Evolutionary conservation across 2,797 vertebrate genomes (phyloP).

Genomic region (Falco novaeseelandiae): DNA sequence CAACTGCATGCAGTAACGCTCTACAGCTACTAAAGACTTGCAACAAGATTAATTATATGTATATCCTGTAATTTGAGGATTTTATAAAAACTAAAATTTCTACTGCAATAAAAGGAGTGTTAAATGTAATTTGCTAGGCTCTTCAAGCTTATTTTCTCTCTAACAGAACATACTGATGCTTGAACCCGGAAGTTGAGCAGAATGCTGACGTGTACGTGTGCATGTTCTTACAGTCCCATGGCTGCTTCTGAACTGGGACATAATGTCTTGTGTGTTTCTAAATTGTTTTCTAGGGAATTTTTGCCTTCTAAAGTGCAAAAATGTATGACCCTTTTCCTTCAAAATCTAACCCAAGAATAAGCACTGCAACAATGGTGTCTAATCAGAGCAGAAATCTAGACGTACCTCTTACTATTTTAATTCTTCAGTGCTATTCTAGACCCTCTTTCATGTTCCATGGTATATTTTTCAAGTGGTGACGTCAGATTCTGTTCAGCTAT

Average conservation of each 20-base stretch:
- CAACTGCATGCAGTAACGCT: constrained; percentile 62
- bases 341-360: background rate
- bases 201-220: background rate
- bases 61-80: constrained; percentile 65
- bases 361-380: background rate
- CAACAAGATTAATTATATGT: constrained; percentile 48
- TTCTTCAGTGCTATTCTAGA: background rate
- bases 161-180: constrained; percentile 4
- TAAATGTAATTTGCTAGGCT: constrained; percentile 47
- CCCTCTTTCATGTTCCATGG: background rate
- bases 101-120: constrained; percentile 76
- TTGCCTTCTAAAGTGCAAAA: background rate
- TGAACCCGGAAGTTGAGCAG: constrained; percentile 49
- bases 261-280: background rate
- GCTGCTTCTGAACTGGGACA: background rate
- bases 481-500: background rate
- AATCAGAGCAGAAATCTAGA: background rate
- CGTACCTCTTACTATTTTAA: background rate
- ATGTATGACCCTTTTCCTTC: background rate
- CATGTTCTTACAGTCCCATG: background rate
- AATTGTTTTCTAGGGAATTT: background rate
- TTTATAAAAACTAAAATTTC: constrained; percentile 73
- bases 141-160: constrained; percentile 37
- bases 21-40: constrained; percentile 57
- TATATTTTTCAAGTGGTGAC: background rate